These are phyloP conservation scores for Oryzias dopingdopingensis DNA, from an alignment of 2,797 vertebrate species.

Conservation along the genomic window DNA sequence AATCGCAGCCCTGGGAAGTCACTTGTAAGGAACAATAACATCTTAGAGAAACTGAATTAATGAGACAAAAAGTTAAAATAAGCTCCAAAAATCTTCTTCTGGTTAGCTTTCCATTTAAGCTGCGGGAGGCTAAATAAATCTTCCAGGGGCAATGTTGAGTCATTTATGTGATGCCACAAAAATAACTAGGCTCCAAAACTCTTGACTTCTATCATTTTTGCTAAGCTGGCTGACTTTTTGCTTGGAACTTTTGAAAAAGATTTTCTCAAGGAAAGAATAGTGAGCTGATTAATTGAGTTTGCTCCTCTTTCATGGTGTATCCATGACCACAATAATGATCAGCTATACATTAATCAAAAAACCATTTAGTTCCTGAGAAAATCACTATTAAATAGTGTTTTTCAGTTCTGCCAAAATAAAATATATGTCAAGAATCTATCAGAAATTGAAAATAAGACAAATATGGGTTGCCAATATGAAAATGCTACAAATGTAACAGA, in stretches of 20 bases:
- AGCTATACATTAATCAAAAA: no score
- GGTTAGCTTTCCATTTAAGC: constrained; percentile 50
- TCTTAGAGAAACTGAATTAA: constrained; percentile 60
- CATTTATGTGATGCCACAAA: constrained; percentile 41
- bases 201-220: constrained; percentile 40
- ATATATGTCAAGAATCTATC: no score
- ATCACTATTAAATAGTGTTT: no score
- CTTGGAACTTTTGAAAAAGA: constrained; percentile 29
- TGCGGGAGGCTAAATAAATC: constrained; percentile 33
- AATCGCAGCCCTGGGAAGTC: constrained; percentile 39
- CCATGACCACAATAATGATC: not conserved
- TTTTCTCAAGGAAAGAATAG: constrained; percentile 36
- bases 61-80: constrained; percentile 56
- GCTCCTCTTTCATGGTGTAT: constrained; percentile 20
- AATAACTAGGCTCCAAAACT: constrained; percentile 42
- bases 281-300: constrained; percentile 2
- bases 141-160: constrained; percentile 33
- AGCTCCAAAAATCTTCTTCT: constrained; percentile 57
- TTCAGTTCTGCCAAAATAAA: no score
- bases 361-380: no score
- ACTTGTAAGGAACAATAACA: constrained; percentile 41
- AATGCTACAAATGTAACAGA: no score
- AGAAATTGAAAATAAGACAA: no score
- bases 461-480: no score
- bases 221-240: constrained; percentile 24